phyloP scores from a whole-genome alignment of 2,888 invertebrate species.

The Drosophila paranaensis region DNA sequence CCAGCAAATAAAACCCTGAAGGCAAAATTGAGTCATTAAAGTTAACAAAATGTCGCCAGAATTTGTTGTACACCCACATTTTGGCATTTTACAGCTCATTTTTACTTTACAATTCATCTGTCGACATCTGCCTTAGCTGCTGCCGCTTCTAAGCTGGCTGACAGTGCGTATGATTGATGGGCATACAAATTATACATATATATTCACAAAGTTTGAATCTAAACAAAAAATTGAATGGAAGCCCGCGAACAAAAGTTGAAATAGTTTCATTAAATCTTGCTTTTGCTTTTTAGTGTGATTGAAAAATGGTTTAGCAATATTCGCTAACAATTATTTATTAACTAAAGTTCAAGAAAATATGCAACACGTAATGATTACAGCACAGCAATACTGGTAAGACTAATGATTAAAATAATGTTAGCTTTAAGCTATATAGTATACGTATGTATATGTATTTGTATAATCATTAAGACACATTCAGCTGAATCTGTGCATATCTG shows the following conservation, averaged over 20 bases:
- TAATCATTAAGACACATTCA: not conserved
- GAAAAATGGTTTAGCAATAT: conserved; percentile 16
- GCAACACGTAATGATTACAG: conserved; percentile 68
- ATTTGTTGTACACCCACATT: conserved; percentile 43
- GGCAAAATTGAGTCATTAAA: conserved; percentile 70
- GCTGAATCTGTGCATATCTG: conserved; percentile 1
- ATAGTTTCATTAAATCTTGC: not conserved
- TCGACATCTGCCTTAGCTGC: conserved; percentile 25
- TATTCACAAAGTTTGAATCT: not conserved
- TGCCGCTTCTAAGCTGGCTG: conserved; percentile 32
- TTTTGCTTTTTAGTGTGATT: conserved; percentile 4
- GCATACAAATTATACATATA: conserved; percentile 19
- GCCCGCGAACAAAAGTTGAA: not conserved
- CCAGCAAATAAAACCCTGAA: conserved; percentile 51
- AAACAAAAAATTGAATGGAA: not conserved
- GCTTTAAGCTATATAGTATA: not conserved
- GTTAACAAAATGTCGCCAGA: conserved; percentile 56
- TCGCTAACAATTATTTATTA: conserved; percentile 17
- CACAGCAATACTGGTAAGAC: conserved; percentile 78
- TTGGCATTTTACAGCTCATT: conserved; percentile 10
- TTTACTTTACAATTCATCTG: conserved; percentile 48
- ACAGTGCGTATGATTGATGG: conserved; percentile 71
- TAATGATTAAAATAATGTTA: not conserved
- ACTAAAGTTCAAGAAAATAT: conserved; percentile 36
- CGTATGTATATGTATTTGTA: not conserved